phyloP scores from a whole-genome alignment of 2,113 vertebrate species.

The Barnardius zonarius region DNA sequence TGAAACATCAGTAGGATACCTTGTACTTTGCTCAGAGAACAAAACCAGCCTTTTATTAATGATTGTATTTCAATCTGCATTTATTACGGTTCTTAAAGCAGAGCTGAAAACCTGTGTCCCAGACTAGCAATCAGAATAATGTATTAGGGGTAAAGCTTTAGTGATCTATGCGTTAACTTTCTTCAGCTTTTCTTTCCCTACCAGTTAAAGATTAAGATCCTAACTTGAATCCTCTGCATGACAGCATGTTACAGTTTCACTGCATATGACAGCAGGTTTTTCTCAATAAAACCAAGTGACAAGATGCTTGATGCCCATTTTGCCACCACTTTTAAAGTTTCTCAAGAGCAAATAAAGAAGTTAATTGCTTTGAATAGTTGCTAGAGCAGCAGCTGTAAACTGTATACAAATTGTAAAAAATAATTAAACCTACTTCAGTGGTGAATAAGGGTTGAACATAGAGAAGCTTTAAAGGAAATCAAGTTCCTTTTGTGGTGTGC shows the following conservation, averaged over 20 bases:
- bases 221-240: not conserved
- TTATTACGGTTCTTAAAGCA: not conserved
- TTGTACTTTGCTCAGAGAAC: not conserved
- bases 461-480: conserved; percentile 5
- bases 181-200: not conserved
- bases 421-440: conserved; percentile 2
- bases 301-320: not conserved
- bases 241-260: not conserved
- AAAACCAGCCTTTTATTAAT: not conserved
- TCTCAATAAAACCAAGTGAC: not conserved
- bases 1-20: not conserved
- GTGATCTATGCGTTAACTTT: not conserved
- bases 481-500: not conserved
- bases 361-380: not conserved
- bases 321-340: not conserved
- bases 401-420: not conserved
- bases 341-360: not conserved
- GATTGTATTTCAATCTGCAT: not conserved
- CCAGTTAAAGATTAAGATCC: not conserved
- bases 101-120: not conserved
- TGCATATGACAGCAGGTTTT: not conserved
- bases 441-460: not conserved
- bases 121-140: not conserved
- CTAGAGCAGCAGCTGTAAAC: not conserved
- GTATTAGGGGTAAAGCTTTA: not conserved